These are phyloP conservation scores for Neria commutata DNA, from an alignment of 2,888 invertebrate genomes.

Conservation along the genomic window DNA sequence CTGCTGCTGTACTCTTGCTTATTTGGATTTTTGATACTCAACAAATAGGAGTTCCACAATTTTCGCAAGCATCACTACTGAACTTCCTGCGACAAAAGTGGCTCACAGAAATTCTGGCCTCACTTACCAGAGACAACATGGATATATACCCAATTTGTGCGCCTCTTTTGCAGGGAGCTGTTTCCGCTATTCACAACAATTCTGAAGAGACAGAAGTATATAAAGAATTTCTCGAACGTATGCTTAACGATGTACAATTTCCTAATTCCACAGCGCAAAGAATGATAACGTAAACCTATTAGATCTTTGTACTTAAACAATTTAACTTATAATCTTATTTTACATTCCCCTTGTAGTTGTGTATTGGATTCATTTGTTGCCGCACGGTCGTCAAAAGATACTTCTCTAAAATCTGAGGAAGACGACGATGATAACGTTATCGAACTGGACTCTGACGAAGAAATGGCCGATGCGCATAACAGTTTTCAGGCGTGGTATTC, in stretches of 20 bases:
- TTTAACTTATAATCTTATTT: constrained; percentile 1
- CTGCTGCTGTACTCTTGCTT: constrained; percentile 71
- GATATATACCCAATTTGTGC: constrained; percentile 67
- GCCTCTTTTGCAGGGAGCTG: constrained; percentile 65
- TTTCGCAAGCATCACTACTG: constrained; percentile 65
- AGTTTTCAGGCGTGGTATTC: constrained; percentile 65
- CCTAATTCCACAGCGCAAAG: constrained; percentile 65
- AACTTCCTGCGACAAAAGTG: constrained; percentile 63
- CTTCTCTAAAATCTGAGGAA: constrained; percentile 11
- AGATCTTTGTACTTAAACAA: constrained; percentile 46
- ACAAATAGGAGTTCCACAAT: constrained; percentile 59
- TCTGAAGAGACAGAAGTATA: constrained; percentile 63
- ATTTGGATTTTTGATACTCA: constrained; percentile 76
- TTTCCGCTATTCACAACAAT: constrained; percentile 64
- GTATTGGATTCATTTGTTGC: constrained; percentile 61
- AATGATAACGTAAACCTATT: constrained; percentile 69
- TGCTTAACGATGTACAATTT: constrained; percentile 69
- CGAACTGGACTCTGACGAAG: constrained; percentile 56
- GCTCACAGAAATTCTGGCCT: constrained; percentile 64
- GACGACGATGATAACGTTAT: constrained; percentile 52
- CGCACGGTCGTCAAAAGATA: not conserved
- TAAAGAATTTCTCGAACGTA: constrained; percentile 65
- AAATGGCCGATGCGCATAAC: constrained; percentile 29
- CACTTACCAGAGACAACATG: constrained; percentile 65
- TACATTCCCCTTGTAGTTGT: constrained; percentile 57